Evolutionary conservation across 2,113 vertebrate species (phyloP), one percentile per base, ranked within the genome.

Genomic region (Phylloscopus trochilus): DNA sequence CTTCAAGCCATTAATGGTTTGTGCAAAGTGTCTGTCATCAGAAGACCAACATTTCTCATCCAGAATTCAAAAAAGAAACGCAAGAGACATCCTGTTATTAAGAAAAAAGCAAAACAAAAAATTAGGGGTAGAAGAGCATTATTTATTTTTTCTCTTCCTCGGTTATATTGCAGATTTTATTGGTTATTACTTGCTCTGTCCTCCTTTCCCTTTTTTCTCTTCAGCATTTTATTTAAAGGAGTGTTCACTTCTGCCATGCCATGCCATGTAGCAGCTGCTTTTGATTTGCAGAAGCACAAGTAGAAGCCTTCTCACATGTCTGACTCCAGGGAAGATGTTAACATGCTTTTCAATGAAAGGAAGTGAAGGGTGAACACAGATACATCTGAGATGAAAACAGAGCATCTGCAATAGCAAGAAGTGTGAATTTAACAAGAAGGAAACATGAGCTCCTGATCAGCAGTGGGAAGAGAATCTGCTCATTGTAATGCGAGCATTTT

Each of bases 241-340:
- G 17, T 80, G 87, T 94, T 88, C 68, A 90, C 47, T 95, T 95
- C 6, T 77, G 55, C 83, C 37, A 23, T 68, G 77, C 70, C 46
- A 22, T 56, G 85, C 64, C 52, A 23, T 10, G 47, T 21, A 52
- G 64, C 75, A 94, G 91, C 93, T 93, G 90, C 47, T 94, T 91
- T 91, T 80, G 70, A 83, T 93, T 95, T 95, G 75, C 22, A 10
- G 63, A 95, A 87, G 70, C 33, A 53, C 44, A 83, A 87, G 24
- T 35, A 64, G 81, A 93, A 92, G 13, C 47, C 43, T 90, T 86
- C 87, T 95, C 67, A 33, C 21, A 16, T 73, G 70, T 80, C 67
- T 91, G 63, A 88, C 95, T 94, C 24, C 44, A 63, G 88, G 87
- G 33, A 80, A 95, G 63, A 88, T 81, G 79, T 83, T 92, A 92